A percentile compares a stretch with the other conserved stretches of the same genome.
Evolutionary conservation across 2,797 vertebrate species (phyloP).

Genomic region (Malurus splendens): DNA sequence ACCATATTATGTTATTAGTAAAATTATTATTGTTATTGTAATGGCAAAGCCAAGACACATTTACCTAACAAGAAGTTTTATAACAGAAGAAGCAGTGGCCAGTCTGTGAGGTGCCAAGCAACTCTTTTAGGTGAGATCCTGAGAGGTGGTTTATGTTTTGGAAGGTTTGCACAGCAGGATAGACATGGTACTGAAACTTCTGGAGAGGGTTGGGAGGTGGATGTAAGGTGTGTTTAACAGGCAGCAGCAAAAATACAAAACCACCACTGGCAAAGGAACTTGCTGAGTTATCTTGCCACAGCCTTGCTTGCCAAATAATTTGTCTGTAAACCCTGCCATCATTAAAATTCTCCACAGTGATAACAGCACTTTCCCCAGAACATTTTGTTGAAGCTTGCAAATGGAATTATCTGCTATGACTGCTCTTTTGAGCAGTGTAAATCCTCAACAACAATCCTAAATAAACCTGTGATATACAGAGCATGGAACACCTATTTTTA

Average conservation of each 20-base stretch:
- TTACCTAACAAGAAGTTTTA: neutral
- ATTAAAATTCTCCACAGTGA: conserved; percentile 23
- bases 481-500: conserved; percentile 41
- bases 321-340: conserved; percentile 33
- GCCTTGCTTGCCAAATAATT: conserved; percentile 34
- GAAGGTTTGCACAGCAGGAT: neutral
- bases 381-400: conserved; percentile 37
- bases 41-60: neutral
- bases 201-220: neutral
- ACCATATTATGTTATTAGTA: neutral
- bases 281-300: neutral
- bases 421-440: conserved; percentile 54
- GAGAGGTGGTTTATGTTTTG: neutral
- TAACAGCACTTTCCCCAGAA: neutral
- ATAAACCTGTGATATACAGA: conserved; percentile 29
- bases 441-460: conserved; percentile 46
- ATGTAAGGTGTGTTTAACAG: neutral
- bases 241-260: neutral
- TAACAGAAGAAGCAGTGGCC: neutral
- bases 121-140: neutral
- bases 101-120: neutral
- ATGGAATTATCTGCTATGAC: conserved; percentile 41
- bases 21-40: neutral
- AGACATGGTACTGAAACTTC: neutral
- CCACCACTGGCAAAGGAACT: neutral